Conservation (phyloP, 1,140 invertebrate genomes). For the Leptinotarsa lineolata region DNA sequence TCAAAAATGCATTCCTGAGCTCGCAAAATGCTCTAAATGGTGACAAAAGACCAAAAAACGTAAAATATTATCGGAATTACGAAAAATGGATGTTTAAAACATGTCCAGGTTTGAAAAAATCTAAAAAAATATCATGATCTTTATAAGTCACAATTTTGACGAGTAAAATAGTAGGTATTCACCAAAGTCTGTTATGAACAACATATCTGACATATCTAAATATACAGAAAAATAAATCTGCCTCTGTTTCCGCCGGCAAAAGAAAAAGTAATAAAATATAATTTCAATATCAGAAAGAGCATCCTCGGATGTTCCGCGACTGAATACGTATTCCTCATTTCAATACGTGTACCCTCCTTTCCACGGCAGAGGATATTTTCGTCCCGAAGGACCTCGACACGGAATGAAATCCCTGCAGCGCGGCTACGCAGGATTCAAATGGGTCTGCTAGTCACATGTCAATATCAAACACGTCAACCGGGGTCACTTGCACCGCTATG, state of each 20-base stretch:
- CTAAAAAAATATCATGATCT: too few relatives aligned
- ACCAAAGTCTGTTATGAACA: too few relatives aligned
- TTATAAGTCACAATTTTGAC: too few relatives aligned
- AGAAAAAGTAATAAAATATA: conserved; percentile 9
- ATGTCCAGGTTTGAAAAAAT: too few relatives aligned
- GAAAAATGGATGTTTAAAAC: too few relatives aligned
- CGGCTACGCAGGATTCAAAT: conserved; percentile 39
- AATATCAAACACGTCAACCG: conserved; percentile 43
- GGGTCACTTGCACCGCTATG: not conserved
- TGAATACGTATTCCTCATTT: conserved; percentile 32
- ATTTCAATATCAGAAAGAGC: conserved; percentile 21
- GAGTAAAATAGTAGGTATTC: too few relatives aligned
- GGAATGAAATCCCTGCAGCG: conserved; percentile 42
- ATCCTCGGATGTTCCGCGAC: not conserved
- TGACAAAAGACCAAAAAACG: too few relatives aligned
- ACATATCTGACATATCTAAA: too few relatives aligned
- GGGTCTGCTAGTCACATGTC: conserved; percentile 39
- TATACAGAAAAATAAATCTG: not conserved
- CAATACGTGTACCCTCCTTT: conserved; percentile 24
- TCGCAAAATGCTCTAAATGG: too few relatives aligned
- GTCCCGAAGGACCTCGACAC: conserved; percentile 39
- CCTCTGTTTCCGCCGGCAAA: not conserved
- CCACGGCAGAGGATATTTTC: conserved; percentile 10
- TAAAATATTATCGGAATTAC: too few relatives aligned
- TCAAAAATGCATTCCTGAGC: too few relatives aligned